Percentiles rank a stretch among this genome's conserved stretches.
These are phyloP conservation scores for Isotomurus palustris DNA, from an alignment of 2,888 invertebrate genomes.

Conservation along the genomic window DNA sequence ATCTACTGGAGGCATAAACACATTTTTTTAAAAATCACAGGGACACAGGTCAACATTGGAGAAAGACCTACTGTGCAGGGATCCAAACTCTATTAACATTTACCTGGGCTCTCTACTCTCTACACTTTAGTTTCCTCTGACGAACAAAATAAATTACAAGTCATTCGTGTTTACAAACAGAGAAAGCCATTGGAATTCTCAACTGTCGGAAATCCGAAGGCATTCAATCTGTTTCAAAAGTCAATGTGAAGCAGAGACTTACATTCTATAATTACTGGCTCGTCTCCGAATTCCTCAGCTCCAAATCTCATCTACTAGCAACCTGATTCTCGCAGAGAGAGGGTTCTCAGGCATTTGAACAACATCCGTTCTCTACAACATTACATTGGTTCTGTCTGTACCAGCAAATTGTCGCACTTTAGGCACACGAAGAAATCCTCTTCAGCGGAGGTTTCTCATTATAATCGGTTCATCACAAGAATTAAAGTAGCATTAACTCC, in stretches of 20 bases:
- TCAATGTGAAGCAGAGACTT: too few species aligned
- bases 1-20: too few species aligned
- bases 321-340: slow-evolving; percentile 8
- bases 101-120: background rate
- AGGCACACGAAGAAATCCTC: too few species aligned
- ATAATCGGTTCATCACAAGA: too few species aligned
- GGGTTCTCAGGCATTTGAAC: too few species aligned
- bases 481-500: too few species aligned
- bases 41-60: background rate
- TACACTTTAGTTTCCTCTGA: background rate
- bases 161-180: background rate
- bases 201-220: slow-evolving; percentile 1
- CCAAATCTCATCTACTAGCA: slow-evolving; percentile 17
- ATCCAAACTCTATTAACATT: background rate
- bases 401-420: too few species aligned
- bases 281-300: background rate
- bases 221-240: background rate
- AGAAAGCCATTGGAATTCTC: background rate
- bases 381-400: too few species aligned
- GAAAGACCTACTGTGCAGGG: background rate
- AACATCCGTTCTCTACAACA: too few species aligned
- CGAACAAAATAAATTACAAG: background rate
- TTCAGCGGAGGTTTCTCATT: too few species aligned
- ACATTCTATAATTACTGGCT: slow-evolving; percentile 3
- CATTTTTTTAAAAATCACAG: too few species aligned